Percentiles rank a stretch among this genome's conserved stretches.
phyloP scores from a whole-genome alignment of 2,113 vertebrate genomes.

The Fregetta grallaria region DNA sequence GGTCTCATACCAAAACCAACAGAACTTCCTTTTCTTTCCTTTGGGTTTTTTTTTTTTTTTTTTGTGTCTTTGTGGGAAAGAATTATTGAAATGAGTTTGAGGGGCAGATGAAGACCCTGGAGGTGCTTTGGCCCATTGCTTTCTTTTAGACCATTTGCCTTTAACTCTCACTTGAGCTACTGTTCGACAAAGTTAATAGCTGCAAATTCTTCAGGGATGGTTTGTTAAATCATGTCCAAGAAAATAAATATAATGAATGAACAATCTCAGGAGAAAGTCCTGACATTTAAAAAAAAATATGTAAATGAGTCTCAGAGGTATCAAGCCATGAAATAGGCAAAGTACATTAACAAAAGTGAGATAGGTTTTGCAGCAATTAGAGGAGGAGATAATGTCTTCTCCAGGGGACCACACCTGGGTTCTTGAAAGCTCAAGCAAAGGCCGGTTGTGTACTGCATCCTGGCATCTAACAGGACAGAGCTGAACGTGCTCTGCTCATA shows the following conservation, averaged over 20 bases:
- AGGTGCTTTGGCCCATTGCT: slow-evolving; percentile 33
- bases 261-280: slow-evolving; percentile 72
- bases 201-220: slow-evolving; percentile 65
- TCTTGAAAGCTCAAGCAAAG: slow-evolving; percentile 56
- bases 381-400: slow-evolving; percentile 36
- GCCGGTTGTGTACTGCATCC: slow-evolving; percentile 54
- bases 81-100: slow-evolving; percentile 58
- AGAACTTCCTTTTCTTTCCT: background rate
- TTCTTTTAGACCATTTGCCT: slow-evolving; percentile 68
- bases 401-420: slow-evolving; percentile 53
- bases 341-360: slow-evolving; percentile 57
- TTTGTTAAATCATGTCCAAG: slow-evolving; percentile 75
- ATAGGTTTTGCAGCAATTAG: slow-evolving; percentile 58
- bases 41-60: background rate
- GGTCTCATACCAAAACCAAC: background rate
- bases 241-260: slow-evolving; percentile 81
- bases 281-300: slow-evolving; percentile 68
- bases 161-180: slow-evolving; percentile 69
- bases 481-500: slow-evolving; percentile 52
- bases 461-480: slow-evolving; percentile 56
- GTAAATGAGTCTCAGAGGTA: slow-evolving; percentile 66
- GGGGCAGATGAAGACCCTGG: slow-evolving; percentile 35
- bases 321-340: slow-evolving; percentile 51
- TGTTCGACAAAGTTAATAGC: slow-evolving; percentile 68
- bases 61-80: background rate